Percentiles rank a stretch among this genome's conserved stretches.
phyloP scores from a whole-genome alignment of 1,140 invertebrate genomes.

The Vanessa tameamea region DNA sequence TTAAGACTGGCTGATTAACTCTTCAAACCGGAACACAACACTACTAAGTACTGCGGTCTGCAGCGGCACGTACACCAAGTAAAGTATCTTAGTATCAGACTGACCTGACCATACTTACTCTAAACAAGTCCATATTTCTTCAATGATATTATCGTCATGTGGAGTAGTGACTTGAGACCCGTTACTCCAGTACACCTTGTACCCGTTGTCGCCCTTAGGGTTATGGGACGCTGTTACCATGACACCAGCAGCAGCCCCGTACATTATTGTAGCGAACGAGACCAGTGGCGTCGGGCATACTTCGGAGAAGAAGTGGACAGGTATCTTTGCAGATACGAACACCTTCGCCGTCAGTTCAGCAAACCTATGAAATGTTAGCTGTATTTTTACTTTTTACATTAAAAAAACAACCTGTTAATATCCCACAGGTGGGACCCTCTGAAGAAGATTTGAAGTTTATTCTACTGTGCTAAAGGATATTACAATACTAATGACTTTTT shows the following conservation, averaged over 20 bases:
- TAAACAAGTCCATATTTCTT: conserved; percentile 89
- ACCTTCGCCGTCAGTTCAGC: conserved; percentile 93
- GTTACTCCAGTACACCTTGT: conserved; percentile 98
- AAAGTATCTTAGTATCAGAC: too few species aligned
- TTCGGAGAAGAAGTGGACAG: conserved; percentile 91
- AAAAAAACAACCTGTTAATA: too few species aligned
- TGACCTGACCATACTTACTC: conserved; percentile 61
- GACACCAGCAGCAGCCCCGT: conserved; percentile 89
- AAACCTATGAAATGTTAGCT: conserved; percentile 84
- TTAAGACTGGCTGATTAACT: too few species aligned
- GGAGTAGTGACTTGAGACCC: conserved; percentile 98
- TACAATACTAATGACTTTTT: too few species aligned
- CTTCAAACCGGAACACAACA: too few species aligned
- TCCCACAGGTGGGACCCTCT: too few species aligned
- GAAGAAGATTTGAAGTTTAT: too few species aligned
- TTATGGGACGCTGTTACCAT: conserved; percentile 99
- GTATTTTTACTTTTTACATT: too few species aligned
- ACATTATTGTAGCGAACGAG: conserved; percentile 88
- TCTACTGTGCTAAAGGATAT: too few species aligned
- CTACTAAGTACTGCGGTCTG: too few species aligned
- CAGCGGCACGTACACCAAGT: too few species aligned
- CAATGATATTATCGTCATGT: conserved; percentile 93
- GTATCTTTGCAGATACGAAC: conserved; percentile 88
- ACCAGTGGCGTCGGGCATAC: conserved; percentile 97
- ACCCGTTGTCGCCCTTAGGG: conserved; percentile 99